Conservation (phyloP, 2,888 invertebrate species). For the Agriopis aurantiaria region DNA sequence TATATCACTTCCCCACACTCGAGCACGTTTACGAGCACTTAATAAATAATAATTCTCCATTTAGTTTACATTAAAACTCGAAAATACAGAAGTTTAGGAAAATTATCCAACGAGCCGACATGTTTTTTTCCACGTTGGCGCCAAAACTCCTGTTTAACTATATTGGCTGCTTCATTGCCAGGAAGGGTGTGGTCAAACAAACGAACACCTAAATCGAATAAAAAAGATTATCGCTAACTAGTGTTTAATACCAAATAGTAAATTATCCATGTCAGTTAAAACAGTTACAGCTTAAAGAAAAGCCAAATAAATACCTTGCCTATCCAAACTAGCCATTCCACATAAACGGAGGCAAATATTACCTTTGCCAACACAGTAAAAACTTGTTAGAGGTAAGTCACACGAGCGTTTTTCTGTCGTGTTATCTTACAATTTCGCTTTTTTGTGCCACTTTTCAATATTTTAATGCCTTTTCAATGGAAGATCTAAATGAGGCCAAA, state of each 20-base stretch:
- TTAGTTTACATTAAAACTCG: too few relatives aligned
- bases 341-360: conserved; percentile 31
- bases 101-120: too few relatives aligned
- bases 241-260: neutral
- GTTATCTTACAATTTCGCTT: neutral
- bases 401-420: conserved; percentile 10
- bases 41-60: too few relatives aligned
- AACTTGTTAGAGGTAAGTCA: conserved; percentile 17
- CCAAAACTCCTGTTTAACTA: too few relatives aligned
- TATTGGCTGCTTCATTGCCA: too few relatives aligned
- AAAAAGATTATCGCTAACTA: neutral
- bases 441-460: neutral
- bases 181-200: too few relatives aligned
- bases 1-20: too few relatives aligned
- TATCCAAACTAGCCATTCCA: conserved; percentile 19
- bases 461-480: too few relatives aligned
- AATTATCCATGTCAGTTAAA: conserved; percentile 6
- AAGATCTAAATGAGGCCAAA: too few relatives aligned
- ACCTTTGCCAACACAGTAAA: conserved; percentile 27
- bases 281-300: conserved; percentile 6
- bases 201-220: neutral
- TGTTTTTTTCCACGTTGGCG: too few relatives aligned
- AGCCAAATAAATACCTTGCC: conserved; percentile 19
- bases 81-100: too few relatives aligned
- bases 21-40: too few relatives aligned